A percentile compares a stretch with the other conserved stretches of the same genome.
Conservation (phyloP, 1,140 invertebrate species). For the Battus philenor region DNA sequence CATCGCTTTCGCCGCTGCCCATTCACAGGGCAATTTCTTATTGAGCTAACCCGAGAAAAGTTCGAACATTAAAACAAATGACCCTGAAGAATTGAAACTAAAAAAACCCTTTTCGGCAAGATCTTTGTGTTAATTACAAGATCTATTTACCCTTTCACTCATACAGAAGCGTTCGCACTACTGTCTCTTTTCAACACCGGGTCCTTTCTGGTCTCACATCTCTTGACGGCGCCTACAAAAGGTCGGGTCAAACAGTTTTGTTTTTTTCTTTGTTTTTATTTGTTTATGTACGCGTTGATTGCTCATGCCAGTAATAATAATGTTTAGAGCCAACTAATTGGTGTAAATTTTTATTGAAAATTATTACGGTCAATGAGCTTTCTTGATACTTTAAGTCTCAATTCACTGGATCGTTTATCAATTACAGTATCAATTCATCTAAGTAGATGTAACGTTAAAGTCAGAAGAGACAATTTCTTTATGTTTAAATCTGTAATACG, state of each 20-base stretch:
- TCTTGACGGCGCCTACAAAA: conserved; percentile 46
- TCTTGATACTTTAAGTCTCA: background rate
- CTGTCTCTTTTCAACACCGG: conserved; percentile 26
- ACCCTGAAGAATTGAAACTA: conserved; percentile 13
- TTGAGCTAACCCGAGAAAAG: conserved; percentile 7
- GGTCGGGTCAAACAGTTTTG: conserved; percentile 62
- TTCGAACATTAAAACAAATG: conserved; percentile 16
- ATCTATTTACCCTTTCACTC: conserved; percentile 30
- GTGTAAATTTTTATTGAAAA: conserved; percentile 70
- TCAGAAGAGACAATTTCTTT: no score
- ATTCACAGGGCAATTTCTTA: conserved; percentile 12
- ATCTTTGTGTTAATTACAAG: conserved; percentile 64
- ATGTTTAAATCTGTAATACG: no score
- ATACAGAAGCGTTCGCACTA: conserved; percentile 13
- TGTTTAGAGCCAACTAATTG: conserved; percentile 64
- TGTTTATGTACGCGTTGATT: conserved; percentile 56
- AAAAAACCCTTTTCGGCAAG: conserved; percentile 57
- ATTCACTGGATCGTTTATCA: background rate
- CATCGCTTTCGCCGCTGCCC: conserved; percentile 2
- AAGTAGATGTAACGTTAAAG: no score
- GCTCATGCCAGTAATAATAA: conserved; percentile 57
- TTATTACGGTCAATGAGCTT: conserved; percentile 38
- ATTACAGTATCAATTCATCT: background rate
- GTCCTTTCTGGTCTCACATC: conserved; percentile 22
- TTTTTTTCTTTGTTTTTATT: conserved; percentile 49